Conservation (phyloP, 2,113 vertebrate species). For the Lagenorhynchus albirostris region DNA sequence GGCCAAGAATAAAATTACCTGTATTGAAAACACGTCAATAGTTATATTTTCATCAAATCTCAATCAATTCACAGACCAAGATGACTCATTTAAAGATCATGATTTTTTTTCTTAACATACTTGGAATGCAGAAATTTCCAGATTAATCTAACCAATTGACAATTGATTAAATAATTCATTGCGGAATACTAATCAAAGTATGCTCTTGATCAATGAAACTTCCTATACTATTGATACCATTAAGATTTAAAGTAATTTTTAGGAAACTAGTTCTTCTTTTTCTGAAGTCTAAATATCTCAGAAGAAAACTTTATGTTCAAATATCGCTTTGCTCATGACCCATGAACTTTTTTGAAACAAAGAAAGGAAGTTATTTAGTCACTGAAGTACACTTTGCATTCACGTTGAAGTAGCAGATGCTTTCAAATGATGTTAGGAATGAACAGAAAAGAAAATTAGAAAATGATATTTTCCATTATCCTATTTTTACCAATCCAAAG, state of each 20-base stretch:
- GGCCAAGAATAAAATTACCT: background rate
- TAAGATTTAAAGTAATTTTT: constrained; percentile 59
- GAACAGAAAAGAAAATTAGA: constrained; percentile 71
- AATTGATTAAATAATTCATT: background rate
- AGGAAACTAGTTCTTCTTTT: constrained; percentile 15
- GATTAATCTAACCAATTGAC: background rate
- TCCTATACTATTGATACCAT: constrained; percentile 18
- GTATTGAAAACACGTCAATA: background rate
- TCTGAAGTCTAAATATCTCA: constrained; percentile 24
- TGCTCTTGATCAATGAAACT: constrained; percentile 41
- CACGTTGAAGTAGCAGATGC: constrained; percentile 62
- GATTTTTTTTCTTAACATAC: background rate
- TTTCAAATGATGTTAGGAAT: constrained; percentile 75
- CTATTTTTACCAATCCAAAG: constrained; percentile 65
- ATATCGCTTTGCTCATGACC: constrained; percentile 43
- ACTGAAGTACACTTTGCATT: constrained; percentile 74
- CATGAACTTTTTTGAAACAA: constrained; percentile 70
- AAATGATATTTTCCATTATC: constrained; percentile 47
- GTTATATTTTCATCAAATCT: background rate
- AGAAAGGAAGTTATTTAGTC: constrained; percentile 75
- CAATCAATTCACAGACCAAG: background rate
- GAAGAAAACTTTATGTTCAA: background rate
- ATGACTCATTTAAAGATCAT: background rate
- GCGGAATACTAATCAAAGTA: background rate
- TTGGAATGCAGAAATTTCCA: background rate